Conservation (phyloP, 2,888 invertebrate species). For the Thumatha senex region DNA sequence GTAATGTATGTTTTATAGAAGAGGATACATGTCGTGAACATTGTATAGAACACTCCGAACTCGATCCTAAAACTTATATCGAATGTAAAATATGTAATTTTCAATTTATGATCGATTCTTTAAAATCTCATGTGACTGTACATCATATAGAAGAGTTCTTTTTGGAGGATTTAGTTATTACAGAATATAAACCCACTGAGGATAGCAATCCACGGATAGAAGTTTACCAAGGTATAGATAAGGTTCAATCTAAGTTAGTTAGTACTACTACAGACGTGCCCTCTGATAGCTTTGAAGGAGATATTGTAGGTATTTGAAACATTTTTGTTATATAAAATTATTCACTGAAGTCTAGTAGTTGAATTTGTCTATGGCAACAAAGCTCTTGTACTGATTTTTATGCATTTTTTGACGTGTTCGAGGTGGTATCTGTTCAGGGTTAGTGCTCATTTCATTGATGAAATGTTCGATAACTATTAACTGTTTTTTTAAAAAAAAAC, state of each 20-base stretch:
- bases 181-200: conserved; percentile 39
- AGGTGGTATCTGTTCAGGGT: no score
- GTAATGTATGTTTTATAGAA: conserved; percentile 53
- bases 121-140: conserved; percentile 46
- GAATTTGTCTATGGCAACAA: no score
- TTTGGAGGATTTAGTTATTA: conserved; percentile 46
- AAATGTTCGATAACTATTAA: no score
- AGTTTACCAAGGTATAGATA: conserved; percentile 47
- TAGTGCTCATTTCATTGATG: no score
- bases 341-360: no score
- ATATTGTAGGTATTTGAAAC: neutral
- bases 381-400: no score
- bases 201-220: conserved; percentile 18
- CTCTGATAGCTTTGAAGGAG: neutral
- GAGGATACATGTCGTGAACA: conserved; percentile 49
- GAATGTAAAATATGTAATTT: conserved; percentile 60
- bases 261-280: conserved; percentile 48
- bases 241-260: conserved; percentile 49
- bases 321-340: no score
- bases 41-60: conserved; percentile 30
- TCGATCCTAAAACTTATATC: conserved; percentile 54
- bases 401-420: no score
- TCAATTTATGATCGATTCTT: conserved; percentile 49
- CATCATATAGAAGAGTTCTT: conserved; percentile 48
- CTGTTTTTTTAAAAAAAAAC: no score